Evolutionary conservation across 2,888 invertebrate genomes (phyloP).

Genomic region (Uropetala carovei): DNA sequence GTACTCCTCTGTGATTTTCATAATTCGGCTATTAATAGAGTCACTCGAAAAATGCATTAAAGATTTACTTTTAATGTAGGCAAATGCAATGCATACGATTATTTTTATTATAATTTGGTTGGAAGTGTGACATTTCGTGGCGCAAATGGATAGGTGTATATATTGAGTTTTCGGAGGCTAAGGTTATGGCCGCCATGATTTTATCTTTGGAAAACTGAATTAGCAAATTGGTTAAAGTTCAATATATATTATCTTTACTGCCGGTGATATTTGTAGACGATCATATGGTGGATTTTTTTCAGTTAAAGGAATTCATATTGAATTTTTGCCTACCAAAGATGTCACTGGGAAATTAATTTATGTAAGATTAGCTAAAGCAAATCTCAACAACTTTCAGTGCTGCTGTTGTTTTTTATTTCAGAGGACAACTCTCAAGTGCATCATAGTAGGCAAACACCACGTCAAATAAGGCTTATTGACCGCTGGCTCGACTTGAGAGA

Average conservation of each 20-base stretch:
- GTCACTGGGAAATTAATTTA: slow-evolving; percentile 62
- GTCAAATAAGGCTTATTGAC: slow-evolving; percentile 65
- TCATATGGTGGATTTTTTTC: slow-evolving; percentile 48
- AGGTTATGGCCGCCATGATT: slow-evolving; percentile 63
- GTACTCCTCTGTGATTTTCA: slow-evolving; percentile 62
- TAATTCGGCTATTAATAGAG: slow-evolving; percentile 48
- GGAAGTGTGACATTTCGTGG: slow-evolving; percentile 41
- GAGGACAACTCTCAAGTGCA: slow-evolving; percentile 64
- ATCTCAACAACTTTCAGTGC: slow-evolving; percentile 65
- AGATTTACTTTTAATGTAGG: slow-evolving; percentile 29
- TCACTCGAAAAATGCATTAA: slow-evolving; percentile 36
- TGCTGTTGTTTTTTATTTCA: slow-evolving; percentile 66
- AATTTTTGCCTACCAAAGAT: slow-evolving; percentile 60
- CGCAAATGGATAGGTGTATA: slow-evolving; percentile 59
- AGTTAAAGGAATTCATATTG: slow-evolving; percentile 31
- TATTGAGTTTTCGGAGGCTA: slow-evolving; percentile 62
- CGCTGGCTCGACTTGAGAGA: slow-evolving; percentile 66
- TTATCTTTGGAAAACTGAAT: slow-evolving; percentile 62
- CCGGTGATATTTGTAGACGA: slow-evolving; percentile 25
- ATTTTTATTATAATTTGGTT: slow-evolving; percentile 44
- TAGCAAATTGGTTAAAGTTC: slow-evolving; percentile 51
- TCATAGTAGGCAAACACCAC: slow-evolving; percentile 66
- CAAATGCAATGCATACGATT: slow-evolving; percentile 61
- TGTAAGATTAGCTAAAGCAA: slow-evolving; percentile 63
- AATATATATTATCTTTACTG: neutral